Evolutionary conservation across 2,888 invertebrate genomes (phyloP), one percentile per base, ranked within the genome.

Genomic region (Drosophila rellima): DNA sequence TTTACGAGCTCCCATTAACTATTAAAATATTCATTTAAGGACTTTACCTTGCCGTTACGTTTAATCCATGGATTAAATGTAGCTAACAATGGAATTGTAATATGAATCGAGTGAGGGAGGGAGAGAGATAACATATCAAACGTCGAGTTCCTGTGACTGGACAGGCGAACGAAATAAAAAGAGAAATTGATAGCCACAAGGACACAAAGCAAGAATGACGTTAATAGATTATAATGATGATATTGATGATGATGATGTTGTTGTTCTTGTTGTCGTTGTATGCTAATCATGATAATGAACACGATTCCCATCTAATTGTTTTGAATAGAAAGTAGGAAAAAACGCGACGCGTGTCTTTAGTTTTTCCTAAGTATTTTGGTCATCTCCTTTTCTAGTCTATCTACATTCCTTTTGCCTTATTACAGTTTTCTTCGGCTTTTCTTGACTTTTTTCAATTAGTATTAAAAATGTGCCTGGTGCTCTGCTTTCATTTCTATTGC

Each of bases 401-500:
- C 39, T 57, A 7, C 10, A 51, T 65, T 18, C 23, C 47, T 18
- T 33, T 42, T 23, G 39, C 37, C 60, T 51, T 37, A 31, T 52
- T 69, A 42, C 13, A 15, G 15, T 33, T 37, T 26, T 17, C 39
- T 15, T 37, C 15, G 23, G 23, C 15, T 17, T 29, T 4, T 8
- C 8, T 20, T 6, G 23, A 2, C 1, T 61, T 55, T 20, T 74
- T 65, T 50, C 61, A 61, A 50, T 67, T 56, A 55, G 54, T 42
- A 57, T 55, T 66, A 29, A 57, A 72, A 59, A 11, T 51, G 50
- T 44, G 20, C 37, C 29, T 52, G 20, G 35, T 60, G 40, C 48
- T 52, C 35, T 62, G 51, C 40, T 54, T 45, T 56, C 56, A 33
- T 68, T 71, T 47, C 35, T 60, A 52, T 70, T 70, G 81, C 71